phyloP scores from a whole-genome alignment of 1,140 invertebrate genomes.

The Psilanteris sp. region DNA sequence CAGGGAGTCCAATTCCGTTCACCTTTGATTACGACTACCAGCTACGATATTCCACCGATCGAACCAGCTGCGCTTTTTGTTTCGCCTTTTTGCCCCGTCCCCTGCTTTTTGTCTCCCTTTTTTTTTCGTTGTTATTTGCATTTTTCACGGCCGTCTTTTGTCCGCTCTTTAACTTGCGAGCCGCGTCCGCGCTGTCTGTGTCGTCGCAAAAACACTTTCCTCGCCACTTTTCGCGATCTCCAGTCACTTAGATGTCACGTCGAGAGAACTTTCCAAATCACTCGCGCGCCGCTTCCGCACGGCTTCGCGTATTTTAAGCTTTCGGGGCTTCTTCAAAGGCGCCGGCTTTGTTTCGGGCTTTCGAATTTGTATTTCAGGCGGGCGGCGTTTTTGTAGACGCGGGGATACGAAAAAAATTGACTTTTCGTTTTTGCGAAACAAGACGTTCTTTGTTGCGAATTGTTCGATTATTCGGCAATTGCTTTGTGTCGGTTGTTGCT shows the following conservation, averaged over 20 bases:
- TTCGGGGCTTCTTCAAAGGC: too few species aligned
- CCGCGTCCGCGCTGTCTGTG: background rate
- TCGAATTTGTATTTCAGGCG: too few species aligned
- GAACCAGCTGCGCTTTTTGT: slow-evolving; percentile 72
- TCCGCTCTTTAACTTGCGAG: background rate
- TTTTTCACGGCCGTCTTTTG: slow-evolving; percentile 19
- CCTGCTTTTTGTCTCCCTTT: background rate
- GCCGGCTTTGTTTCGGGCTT: too few species aligned
- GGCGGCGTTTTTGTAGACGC: too few species aligned
- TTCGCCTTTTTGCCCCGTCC: slow-evolving; percentile 18
- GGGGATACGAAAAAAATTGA: too few species aligned
- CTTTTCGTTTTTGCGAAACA: too few species aligned
- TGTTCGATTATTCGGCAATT: too few species aligned
- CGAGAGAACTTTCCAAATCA: too few species aligned
- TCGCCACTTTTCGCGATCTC: background rate
- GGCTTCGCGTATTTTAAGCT: too few species aligned
- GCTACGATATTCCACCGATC: slow-evolving; percentile 78
- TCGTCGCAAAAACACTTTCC: background rate
- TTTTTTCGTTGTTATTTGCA: slow-evolving; percentile 12
- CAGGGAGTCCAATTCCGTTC: slow-evolving; percentile 79
- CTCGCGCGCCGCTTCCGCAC: too few species aligned
- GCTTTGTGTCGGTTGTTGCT: too few species aligned
- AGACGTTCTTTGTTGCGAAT: too few species aligned
- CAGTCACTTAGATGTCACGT: background rate
- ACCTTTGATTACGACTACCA: slow-evolving; percentile 79